Evolutionary conservation across 2,888 invertebrate genomes (phyloP), one percentile per base, ranked within the genome.

Genomic region (Tanytarsus gracilentus): DNA sequence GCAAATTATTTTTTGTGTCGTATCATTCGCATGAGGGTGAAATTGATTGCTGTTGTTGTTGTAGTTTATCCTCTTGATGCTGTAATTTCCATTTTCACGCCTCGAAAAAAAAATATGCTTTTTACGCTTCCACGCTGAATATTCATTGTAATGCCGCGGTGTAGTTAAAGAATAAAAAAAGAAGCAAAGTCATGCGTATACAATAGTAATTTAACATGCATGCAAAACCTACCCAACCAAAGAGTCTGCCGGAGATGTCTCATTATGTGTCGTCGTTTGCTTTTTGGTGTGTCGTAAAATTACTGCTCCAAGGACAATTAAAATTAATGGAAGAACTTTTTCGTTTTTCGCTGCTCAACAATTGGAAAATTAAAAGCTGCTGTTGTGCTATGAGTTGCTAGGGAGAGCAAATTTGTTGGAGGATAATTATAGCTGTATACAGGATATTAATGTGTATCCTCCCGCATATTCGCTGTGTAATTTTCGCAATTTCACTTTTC

Each of bases 281-380:
- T 44, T 44, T 29, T 30, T 58, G 58, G 58, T 58, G 58, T 44
- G 30, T 29, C 58, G n/a, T n/a, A n/a, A 58, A 58, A 58, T 58
- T 58, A 58, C 30, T 58, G 58, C 58, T 58, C 21, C 58, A 48
- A 58, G 44, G 48, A 58, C 58, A 58, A 58, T 58, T 58, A 58
- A 58, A 58, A 58, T 56, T 39, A 56, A 56, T 56, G 55, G 55
- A 23, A n/a, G 25, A 58, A 48, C 30, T 51, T 55, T 55, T 39
- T 16, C 9, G 18, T 40, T 21, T 44, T 44, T 27, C 30, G 21
- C 30, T 60, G 49, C 8, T 49, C 50, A 39, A 50, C 60, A 49
- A 60, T 60, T 60, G 60, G 60, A 60, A 50, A 60, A 60, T 59
- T 59, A 48, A 56, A 25, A 23, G 44, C 27, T 51, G 51, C 25